Percentiles rank a stretch among this genome's conserved stretches.
Conservation (phyloP, 2,888 invertebrate species). For the Agrilus mali region DNA sequence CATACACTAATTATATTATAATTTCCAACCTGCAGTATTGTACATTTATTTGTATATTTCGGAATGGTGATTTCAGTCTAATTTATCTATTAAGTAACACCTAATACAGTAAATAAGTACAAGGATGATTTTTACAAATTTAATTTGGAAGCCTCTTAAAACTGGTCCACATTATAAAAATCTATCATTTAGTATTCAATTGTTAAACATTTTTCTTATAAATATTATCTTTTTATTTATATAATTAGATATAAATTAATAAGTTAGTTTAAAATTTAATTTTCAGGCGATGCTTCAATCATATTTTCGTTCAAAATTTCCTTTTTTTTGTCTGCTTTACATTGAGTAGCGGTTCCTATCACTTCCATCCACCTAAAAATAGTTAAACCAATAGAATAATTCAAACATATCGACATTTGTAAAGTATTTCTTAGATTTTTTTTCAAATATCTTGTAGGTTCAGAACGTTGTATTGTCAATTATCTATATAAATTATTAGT, state of each 20-base stretch:
- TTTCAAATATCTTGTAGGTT: no score
- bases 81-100: neutral
- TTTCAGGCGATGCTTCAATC: constrained; percentile 27
- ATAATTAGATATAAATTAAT: neutral
- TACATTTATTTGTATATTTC: constrained; percentile 1
- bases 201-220: neutral
- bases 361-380: constrained; percentile 32
- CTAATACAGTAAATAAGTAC: neutral
- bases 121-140: neutral
- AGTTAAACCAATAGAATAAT: constrained; percentile 1
- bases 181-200: neutral
- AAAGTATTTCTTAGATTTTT: no score
- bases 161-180: no score
- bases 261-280: constrained; percentile 10
- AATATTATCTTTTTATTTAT: neutral
- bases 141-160: neutral
- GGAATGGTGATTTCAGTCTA: constrained; percentile 5
- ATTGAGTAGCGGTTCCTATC: constrained; percentile 63
- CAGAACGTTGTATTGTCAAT: no score
- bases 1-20: no score
- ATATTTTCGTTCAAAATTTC: constrained; percentile 24
- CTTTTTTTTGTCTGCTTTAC: constrained; percentile 21
- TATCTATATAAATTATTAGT: no score
- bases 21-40: neutral
- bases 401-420: neutral